Evolutionary conservation across 2,113 vertebrate species (phyloP).

Genomic region (Dasyornis broadbenti): DNA sequence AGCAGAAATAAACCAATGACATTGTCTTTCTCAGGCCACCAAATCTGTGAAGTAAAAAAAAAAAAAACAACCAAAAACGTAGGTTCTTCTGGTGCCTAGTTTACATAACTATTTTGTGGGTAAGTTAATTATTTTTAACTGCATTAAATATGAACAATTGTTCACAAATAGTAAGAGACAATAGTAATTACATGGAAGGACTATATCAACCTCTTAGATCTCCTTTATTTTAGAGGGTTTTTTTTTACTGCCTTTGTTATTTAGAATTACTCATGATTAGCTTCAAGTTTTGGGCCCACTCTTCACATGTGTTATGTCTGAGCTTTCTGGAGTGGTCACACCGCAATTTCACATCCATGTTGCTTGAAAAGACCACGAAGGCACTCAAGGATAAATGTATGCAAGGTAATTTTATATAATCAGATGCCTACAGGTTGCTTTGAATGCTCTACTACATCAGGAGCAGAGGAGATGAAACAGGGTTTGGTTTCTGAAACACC

Average conservation of each 20-base stretch:
- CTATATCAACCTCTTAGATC: not conserved
- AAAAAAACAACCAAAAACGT: not conserved
- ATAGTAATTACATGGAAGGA: not conserved
- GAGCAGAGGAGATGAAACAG: not conserved
- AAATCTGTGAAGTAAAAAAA: not conserved
- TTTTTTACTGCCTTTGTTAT: not conserved
- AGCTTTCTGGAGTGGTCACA: not conserved
- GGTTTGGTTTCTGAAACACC: not conserved
- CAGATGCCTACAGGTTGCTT: not conserved
- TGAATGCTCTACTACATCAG: not conserved
- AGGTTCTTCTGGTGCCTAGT: not conserved
- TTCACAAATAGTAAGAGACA: not conserved
- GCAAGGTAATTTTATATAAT: not conserved
- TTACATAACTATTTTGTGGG: not conserved
- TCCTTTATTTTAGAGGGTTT: not conserved
- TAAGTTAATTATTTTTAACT: not conserved
- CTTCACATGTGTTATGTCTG: not conserved
- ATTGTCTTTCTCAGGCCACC: not conserved
- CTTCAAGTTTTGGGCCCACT: not conserved
- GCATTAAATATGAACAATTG: not conserved
- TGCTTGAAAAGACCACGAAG: not conserved
- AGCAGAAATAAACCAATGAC: not conserved
- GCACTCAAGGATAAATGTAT: not conserved
- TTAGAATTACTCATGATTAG: not conserved
- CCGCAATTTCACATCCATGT: not conserved